Conservation (phyloP, 2,797 vertebrate species). For the Masticophis lateralis region DNA sequence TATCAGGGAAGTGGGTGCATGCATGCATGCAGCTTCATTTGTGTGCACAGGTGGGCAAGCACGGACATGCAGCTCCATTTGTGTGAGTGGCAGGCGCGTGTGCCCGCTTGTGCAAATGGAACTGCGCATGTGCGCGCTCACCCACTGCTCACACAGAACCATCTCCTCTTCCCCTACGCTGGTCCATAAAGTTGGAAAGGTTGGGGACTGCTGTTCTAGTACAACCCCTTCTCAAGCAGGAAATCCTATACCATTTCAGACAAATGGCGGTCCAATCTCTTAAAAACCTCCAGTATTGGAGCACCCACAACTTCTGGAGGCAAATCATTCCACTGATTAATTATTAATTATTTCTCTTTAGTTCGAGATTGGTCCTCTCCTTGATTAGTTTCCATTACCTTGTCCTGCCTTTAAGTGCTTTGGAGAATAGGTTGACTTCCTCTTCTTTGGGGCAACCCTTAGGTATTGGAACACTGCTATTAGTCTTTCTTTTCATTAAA, state of each 20-base stretch:
- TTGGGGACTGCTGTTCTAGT: neutral
- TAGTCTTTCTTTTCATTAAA: neutral
- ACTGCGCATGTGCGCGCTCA: neutral
- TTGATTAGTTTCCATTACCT: neutral
- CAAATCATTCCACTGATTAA: neutral
- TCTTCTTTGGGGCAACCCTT: neutral
- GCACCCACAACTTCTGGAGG: neutral
- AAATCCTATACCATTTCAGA: neutral
- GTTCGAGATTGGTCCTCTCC: neutral
- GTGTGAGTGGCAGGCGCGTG: rapidly evolving
- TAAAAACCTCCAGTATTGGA: neutral
- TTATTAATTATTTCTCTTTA: neutral
- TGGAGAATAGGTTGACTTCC: neutral
- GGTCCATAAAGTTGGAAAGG: neutral
- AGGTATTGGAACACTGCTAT: neutral
- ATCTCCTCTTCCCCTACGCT: neutral
- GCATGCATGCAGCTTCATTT: neutral
- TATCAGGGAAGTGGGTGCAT: neutral
- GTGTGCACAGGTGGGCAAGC: no score
- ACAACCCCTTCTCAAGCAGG: neutral
- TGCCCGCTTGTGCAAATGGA: neutral
- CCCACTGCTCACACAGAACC: neutral
- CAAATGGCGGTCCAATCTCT: neutral
- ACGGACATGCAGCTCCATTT: neutral
- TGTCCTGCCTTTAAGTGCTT: neutral